A percentile compares a stretch with the other conserved stretches of the same genome.
Evolutionary conservation across 2,797 vertebrate species (phyloP).

Genomic region (Hybognathus amarus): DNA sequence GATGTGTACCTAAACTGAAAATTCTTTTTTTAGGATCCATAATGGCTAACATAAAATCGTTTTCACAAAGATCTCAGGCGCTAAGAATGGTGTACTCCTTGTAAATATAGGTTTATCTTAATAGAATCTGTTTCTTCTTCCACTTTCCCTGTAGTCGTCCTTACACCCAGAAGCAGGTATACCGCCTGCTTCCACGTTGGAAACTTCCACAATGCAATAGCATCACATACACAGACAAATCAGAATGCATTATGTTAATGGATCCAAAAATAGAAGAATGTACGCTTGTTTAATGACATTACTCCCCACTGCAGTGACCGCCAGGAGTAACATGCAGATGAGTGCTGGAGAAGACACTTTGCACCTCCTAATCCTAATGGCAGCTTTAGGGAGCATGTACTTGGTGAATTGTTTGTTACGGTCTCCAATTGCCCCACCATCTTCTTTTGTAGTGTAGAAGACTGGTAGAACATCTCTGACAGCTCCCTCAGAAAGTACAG

Average conservation of each 20-base stretch:
- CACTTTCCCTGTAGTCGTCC: not conserved
- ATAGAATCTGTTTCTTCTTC: slow-evolving; percentile 23
- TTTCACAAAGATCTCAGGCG: slow-evolving; percentile 1
- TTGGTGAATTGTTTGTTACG: not conserved
- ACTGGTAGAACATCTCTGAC: slow-evolving; percentile 26
- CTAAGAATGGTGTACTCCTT: not conserved
- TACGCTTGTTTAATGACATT: slow-evolving; percentile 10
- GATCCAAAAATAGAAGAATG: slow-evolving; percentile 41
- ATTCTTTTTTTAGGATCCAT: not conserved
- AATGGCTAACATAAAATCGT: slow-evolving; percentile 1
- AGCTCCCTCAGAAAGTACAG: slow-evolving; percentile 7
- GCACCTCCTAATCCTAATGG: slow-evolving; percentile 27
- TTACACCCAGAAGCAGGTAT: slow-evolving; percentile 6
- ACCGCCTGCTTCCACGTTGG: not conserved
- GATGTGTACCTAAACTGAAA: not conserved
- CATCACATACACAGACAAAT: not conserved
- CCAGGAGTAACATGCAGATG: slow-evolving; percentile 15
- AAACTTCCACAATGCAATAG: slow-evolving; percentile 4
- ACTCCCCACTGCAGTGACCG: not conserved
- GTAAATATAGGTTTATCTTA: slow-evolving; percentile 48
- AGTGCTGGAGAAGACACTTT: not conserved
- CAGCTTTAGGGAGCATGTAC: not conserved
- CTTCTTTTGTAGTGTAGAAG: not conserved
- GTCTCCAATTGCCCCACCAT: not conserved
- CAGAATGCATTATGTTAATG: slow-evolving; percentile 21